phyloP scores from a whole-genome alignment of 2,113 vertebrate genomes.

The Antechinus stuartii region DNA sequence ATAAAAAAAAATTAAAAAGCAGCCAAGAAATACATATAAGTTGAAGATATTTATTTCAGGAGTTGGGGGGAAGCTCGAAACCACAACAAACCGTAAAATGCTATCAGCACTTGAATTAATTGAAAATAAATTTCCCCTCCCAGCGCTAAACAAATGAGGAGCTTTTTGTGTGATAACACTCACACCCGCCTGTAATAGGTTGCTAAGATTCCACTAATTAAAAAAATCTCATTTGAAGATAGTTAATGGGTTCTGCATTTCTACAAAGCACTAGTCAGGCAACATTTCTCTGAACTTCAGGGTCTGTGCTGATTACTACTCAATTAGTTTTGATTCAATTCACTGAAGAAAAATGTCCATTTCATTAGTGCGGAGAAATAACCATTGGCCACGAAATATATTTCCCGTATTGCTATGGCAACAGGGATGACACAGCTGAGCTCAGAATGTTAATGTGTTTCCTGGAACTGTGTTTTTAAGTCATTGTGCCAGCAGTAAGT shows the following conservation, averaged over 20 bases:
- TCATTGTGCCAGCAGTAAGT: conserved; percentile 22
- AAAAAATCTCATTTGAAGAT: conserved; percentile 83
- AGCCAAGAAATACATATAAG: conserved; percentile 17
- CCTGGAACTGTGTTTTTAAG: conserved; percentile 56
- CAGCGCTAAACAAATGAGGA: conserved; percentile 77
- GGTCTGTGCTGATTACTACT: conserved; percentile 81
- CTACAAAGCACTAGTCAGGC: conserved; percentile 80
- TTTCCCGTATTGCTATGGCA: conserved; percentile 75
- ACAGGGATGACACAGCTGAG: conserved; percentile 69
- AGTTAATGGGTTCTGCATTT: conserved; percentile 83
- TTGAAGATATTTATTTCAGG: conserved; percentile 42
- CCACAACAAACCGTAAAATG: conserved; percentile 62
- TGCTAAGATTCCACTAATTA: conserved; percentile 84
- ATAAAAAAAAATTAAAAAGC: background rate
- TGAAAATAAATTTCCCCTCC: conserved; percentile 76
- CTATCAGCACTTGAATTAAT: conserved; percentile 63
- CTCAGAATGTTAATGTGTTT: conserved; percentile 69
- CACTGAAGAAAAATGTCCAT: conserved; percentile 83
- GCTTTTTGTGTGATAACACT: conserved; percentile 72
- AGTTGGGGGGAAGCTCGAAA: background rate
- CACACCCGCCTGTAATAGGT: conserved; percentile 76
- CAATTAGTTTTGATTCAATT: conserved; percentile 86
- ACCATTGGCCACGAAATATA: conserved; percentile 77
- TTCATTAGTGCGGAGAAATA: conserved; percentile 82
- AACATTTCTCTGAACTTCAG: conserved; percentile 81